Percentiles rank a stretch among this genome's conserved stretches.
phyloP scores from a whole-genome alignment of 2,888 invertebrate species.

The Leptinotarsa rubiginosa region DNA sequence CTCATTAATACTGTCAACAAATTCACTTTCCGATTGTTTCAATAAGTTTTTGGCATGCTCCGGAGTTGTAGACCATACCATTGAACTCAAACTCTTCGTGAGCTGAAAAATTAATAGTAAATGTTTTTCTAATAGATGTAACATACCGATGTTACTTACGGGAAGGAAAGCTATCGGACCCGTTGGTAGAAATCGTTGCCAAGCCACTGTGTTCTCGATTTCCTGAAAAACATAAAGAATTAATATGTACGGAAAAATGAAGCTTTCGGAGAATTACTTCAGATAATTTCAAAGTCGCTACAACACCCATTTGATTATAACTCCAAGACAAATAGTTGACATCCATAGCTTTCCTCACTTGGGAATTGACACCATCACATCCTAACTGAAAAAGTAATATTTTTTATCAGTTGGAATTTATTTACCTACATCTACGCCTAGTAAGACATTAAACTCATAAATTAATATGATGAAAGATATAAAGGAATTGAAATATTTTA shows the following conservation, averaged over 20 bases:
- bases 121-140: constrained; percentile 2
- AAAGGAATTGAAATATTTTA: too few relatives aligned
- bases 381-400: constrained; percentile 77
- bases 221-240: constrained; percentile 62
- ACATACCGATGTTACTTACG: constrained; percentile 63
- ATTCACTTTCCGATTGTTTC: constrained; percentile 78
- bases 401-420: too few relatives aligned
- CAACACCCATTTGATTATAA: constrained; percentile 92
- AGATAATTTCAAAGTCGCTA: constrained; percentile 86
- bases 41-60: constrained; percentile 81
- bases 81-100: constrained; percentile 79
- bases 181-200: constrained; percentile 94
- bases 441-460: too few relatives aligned
- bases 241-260: neutral
- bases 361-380: constrained; percentile 93
- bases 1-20: constrained; percentile 89
- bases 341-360: constrained; percentile 85
- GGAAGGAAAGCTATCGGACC: constrained; percentile 95
- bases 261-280: constrained; percentile 71
- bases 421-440: too few relatives aligned
- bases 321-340: constrained; percentile 84
- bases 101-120: constrained; percentile 67
- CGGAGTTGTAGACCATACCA: constrained; percentile 93
- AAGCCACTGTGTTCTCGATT: constrained; percentile 86
- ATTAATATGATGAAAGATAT: too few relatives aligned